phyloP scores from a whole-genome alignment of 1,140 invertebrate species.

The Batillaria attramentaria region DNA sequence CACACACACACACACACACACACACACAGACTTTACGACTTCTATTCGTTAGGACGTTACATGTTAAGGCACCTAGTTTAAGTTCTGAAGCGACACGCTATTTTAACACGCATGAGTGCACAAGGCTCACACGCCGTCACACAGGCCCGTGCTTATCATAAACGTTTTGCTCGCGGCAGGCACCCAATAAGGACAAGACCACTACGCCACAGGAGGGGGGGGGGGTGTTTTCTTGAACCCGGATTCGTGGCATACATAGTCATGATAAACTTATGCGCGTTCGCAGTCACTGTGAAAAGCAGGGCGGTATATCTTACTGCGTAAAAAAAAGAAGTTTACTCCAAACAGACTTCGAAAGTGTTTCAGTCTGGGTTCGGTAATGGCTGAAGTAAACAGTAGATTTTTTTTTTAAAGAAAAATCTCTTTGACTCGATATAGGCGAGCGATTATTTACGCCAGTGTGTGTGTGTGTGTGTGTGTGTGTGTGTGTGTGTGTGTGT shows the following conservation, averaged over 20 bases:
- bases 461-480: not conserved
- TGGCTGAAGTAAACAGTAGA: not conserved
- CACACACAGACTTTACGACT: not conserved
- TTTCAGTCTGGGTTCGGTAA: not conserved
- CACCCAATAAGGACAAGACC: no score
- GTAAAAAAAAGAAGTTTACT: not conserved
- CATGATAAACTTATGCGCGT: no score
- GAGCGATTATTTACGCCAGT: not conserved
- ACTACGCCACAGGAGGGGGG: no score
- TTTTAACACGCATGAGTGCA: not conserved
- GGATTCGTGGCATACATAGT: no score
- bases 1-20: not conserved
- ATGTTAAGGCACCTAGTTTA: not conserved
- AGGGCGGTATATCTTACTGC: not conserved
- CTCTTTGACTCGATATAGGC: not conserved
- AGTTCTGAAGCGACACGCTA: not conserved
- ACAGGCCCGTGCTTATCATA: not conserved
- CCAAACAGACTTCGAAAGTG: not conserved
- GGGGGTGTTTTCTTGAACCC: no score
- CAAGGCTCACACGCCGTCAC: not conserved
- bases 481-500: conserved; percentile 20
- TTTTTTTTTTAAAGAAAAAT: not conserved
- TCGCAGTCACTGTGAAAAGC: not conserved
- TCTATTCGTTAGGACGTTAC: not conserved
- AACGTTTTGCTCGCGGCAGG: no score